Evolutionary conservation across 2,113 vertebrate genomes (phyloP).

Genomic region (Myrmecophaga tridactyla): DNA sequence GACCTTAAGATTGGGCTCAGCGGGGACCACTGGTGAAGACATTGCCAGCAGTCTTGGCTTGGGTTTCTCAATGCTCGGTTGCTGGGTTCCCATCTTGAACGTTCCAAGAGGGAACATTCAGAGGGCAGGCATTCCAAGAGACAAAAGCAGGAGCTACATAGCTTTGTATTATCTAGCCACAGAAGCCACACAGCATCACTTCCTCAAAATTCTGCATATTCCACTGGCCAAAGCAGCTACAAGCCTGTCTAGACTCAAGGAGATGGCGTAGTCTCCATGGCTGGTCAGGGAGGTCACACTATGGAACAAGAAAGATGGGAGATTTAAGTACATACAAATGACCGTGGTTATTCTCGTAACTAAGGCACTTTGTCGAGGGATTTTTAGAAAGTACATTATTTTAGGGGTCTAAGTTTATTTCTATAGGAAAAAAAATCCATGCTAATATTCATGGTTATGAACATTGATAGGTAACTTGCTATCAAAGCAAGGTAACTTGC

Average conservation of each 20-base stretch:
- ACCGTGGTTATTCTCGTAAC: neutral
- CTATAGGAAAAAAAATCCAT: neutral
- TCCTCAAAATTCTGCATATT: neutral
- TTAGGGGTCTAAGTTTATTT: neutral
- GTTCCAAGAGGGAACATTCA: neutral
- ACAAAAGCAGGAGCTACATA: neutral
- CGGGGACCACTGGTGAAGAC: neutral
- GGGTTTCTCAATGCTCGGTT: neutral
- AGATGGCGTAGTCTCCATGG: neutral
- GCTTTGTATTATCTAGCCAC: neutral
- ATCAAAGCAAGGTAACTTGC: no score
- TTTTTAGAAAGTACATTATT: neutral
- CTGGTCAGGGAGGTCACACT: neutral
- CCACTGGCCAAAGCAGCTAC: neutral
- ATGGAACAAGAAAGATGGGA: neutral
- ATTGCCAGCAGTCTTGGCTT: neutral
- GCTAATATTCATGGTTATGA: neutral
- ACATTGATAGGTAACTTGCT: constrained; percentile 14
- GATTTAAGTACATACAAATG: neutral
- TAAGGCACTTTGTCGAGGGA: neutral
- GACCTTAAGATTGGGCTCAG: neutral
- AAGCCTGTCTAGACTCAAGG: neutral
- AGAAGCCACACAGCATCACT: neutral
- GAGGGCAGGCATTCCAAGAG: neutral
- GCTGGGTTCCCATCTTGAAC: neutral